A percentile compares a stretch with the other conserved stretches of the same genome.
Conservation (phyloP, 2,888 invertebrate species). For the Hirtodrosophila duncani region DNA sequence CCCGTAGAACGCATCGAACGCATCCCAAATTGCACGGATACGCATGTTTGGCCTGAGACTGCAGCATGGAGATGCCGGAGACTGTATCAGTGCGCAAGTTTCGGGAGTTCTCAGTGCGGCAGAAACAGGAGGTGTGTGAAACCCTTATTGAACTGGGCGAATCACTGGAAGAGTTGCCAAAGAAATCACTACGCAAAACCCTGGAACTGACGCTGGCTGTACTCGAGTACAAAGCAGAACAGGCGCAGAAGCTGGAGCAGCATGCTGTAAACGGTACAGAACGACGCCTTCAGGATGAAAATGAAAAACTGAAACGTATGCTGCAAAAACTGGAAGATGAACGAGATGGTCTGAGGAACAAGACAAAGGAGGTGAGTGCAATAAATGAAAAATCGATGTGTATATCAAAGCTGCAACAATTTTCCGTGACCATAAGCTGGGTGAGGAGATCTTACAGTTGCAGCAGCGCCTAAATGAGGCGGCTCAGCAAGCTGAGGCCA, state of each 20-base stretch:
- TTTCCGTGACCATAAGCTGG: conserved; percentile 43
- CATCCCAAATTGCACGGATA: too few species aligned
- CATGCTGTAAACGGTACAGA: conserved; percentile 36
- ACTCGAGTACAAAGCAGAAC: conserved; percentile 73
- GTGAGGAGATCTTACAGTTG: conserved; percentile 71
- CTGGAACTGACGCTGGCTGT: conserved; percentile 74
- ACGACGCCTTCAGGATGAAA: conserved; percentile 71
- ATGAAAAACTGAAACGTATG: conserved; percentile 74
- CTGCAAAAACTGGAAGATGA: conserved; percentile 75
- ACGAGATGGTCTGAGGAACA: conserved; percentile 60
- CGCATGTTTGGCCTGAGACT: conserved; percentile 49
- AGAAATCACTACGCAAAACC: conserved; percentile 74
- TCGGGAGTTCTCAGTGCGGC: conserved; percentile 62
- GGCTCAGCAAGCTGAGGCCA: conserved; percentile 64
- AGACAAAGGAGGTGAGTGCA: conserved; percentile 65
- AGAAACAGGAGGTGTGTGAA: conserved; percentile 74
- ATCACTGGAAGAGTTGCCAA: conserved; percentile 73
- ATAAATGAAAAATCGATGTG: neutral
- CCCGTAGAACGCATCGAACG: conserved; percentile 52
- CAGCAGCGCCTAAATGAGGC: conserved; percentile 73
- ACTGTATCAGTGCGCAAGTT: conserved; percentile 73
- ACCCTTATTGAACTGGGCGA: conserved; percentile 65
- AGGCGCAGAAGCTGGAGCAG: conserved; percentile 57
- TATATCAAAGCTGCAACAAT: too few species aligned
- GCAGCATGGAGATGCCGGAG: conserved; percentile 68